Base-by-base conservation (phyloP, 2,797 vertebrate species). In the Dendrocincla tyrannina region DNA sequence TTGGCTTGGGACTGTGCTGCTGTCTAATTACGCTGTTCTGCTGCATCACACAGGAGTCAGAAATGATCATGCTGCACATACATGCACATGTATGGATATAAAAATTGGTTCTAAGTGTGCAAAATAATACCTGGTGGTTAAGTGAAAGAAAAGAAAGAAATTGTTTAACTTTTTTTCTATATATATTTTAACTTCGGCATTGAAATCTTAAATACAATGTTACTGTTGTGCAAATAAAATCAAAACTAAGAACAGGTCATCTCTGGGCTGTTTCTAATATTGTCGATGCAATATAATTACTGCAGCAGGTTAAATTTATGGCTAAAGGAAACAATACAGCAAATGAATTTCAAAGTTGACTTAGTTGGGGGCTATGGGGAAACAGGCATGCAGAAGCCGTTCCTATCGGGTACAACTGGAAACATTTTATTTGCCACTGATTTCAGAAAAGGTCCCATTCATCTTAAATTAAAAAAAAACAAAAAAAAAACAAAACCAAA, bases 271-370 rank as follows among this genome's bases (percentile, higher is more conserved):
- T 78, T 89, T 42, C 66, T 93, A 37, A 60, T 58, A 37, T 30
- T n/a, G 10, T 27, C 1, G 1, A 7, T 58, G 19, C 17, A n/a
- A 62, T 91, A 32, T 63, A 60, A 49, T 86, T 89, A 20, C 55
- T 67, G 4, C 24, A 83, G 35, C 30, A 62, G 69, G 70, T 68
- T 53, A 47, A 50, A 42, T 27, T 69, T 55, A 62, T 91, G 33
- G 62, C 27, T 53, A 70, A 89, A 32, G 93, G 63, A 86, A 91
- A 78, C 6, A 75, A 67, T 73, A 70, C 42, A 74, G 33, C 27
- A 93, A 91, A 91, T 78, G 22, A 85, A 42, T 88, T 91, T 80
- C 72, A 78, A 80, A 92, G 20, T 56, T 66, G 69, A 81, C 58
- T 86, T 62, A 47, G 50, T 32, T 1, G 3, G 81, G 52, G 19